These are phyloP conservation scores for Sebastes hopkinsi DNA, from an alignment of 2,797 vertebrate species.

Conservation along the genomic window DNA sequence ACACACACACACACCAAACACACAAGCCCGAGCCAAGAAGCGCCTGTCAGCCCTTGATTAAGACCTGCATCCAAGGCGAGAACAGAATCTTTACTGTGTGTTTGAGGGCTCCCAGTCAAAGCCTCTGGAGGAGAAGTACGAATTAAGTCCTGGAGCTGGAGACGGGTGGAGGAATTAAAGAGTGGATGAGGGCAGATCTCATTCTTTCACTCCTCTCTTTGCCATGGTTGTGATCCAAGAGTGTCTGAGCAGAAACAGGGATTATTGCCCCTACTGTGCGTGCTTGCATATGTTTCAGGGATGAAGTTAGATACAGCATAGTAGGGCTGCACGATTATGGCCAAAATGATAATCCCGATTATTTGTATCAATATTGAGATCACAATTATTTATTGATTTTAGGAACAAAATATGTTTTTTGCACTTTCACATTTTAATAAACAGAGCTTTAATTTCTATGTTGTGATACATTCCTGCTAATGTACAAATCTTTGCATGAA, in stretches of 20 bases:
- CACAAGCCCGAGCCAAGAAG: conserved; percentile 50
- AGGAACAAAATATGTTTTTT: no score
- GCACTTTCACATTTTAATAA: no score
- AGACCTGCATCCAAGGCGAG: conserved; percentile 66
- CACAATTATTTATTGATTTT: no score
- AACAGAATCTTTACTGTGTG: conserved; percentile 66
- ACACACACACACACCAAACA: conserved; percentile 35
- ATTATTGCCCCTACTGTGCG: conserved; percentile 62
- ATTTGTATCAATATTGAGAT: no score
- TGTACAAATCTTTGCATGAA: no score
- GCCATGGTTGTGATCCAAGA: conserved; percentile 55
- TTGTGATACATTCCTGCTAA: no score
- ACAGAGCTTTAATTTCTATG: no score
- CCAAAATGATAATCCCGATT: no score
- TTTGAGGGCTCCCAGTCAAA: conserved; percentile 58
- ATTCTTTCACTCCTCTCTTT: conserved; percentile 54
- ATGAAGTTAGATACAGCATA: conserved; percentile 33
- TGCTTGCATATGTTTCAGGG: conserved; percentile 57
- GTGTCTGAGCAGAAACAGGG: conserved; percentile 55
- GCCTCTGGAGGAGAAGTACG: conserved; percentile 52
- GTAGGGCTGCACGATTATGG: neutral
- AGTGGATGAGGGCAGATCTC: conserved; percentile 66
- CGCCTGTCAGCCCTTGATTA: conserved; percentile 76
- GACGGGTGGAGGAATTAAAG: conserved; percentile 69
- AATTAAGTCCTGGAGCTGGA: conserved; percentile 64